These are phyloP conservation scores for Gallinago jamesoni DNA, from an alignment of 2,113 vertebrate species.

Conservation along the genomic window DNA sequence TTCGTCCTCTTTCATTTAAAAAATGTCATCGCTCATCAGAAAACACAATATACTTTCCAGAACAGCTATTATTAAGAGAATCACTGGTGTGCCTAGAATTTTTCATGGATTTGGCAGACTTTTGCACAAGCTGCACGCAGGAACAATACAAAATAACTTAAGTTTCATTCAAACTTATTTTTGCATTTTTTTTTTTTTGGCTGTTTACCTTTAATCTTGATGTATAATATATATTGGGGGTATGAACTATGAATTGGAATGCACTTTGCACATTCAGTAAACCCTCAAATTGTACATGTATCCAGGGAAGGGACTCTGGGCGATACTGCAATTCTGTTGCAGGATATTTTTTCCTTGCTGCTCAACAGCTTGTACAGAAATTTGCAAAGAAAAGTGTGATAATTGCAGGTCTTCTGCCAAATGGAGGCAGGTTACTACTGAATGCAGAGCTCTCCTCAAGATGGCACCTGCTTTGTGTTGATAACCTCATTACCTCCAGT, in stretches of 20 bases:
- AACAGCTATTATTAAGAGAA: background rate
- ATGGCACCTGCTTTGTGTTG: background rate
- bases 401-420: background rate
- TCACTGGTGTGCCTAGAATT: background rate
- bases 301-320: background rate
- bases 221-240: background rate
- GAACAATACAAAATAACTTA: background rate
- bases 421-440: background rate
- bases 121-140: background rate
- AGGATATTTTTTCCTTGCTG: background rate
- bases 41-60: background rate
- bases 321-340: background rate
- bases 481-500: background rate
- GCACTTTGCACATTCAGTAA: background rate
- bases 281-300: background rate
- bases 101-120: background rate
- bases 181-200: background rate
- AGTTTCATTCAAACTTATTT: background rate
- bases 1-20: constrained; percentile 23
- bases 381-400: background rate
- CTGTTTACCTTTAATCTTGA: background rate
- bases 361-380: background rate
- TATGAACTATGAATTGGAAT: background rate
- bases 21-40: background rate
- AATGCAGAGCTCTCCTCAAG: background rate